Percentiles rank a stretch among this genome's conserved stretches.
Conservation (phyloP, 1,140 invertebrate species). For the Gerris buenoi region DNA sequence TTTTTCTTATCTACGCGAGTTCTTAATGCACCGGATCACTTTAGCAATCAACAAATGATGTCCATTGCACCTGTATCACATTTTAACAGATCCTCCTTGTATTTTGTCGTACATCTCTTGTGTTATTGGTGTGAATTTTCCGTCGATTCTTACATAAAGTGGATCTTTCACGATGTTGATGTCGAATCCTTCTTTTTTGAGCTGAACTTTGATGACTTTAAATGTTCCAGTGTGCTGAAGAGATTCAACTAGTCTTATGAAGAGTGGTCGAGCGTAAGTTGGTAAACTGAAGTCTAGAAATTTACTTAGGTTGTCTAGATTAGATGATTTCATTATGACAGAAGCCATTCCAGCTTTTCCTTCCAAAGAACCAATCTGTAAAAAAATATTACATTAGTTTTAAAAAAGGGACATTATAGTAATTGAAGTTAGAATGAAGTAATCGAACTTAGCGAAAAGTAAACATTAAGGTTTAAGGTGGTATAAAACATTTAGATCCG, state of each 20-base stretch:
- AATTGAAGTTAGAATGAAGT: too few species aligned
- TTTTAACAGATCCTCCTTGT: background rate
- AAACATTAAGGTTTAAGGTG: too few species aligned
- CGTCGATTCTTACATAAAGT: slow-evolving; percentile 35
- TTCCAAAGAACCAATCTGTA: slow-evolving; percentile 56
- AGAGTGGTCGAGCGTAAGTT: slow-evolving; percentile 71
- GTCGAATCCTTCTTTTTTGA: slow-evolving; percentile 66
- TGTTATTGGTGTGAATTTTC: background rate
- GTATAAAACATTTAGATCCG: too few species aligned
- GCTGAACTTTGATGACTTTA: slow-evolving; percentile 76
- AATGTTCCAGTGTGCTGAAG: slow-evolving; percentile 50
- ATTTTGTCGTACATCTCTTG: background rate
- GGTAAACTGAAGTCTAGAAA: slow-evolving; percentile 56
- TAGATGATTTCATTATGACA: slow-evolving; percentile 57
- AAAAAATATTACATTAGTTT: background rate
- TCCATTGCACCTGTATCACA: background rate
- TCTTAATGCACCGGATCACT: too few species aligned
- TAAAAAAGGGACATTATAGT: too few species aligned
- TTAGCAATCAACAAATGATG: too few species aligned
- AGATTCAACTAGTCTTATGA: slow-evolving; percentile 53
- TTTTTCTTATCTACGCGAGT: too few species aligned
- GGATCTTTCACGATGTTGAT: slow-evolving; percentile 50
- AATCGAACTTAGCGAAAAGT: too few species aligned
- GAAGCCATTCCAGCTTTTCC: slow-evolving; percentile 92
- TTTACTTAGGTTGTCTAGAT: slow-evolving; percentile 47